Evolutionary conservation across 2,797 vertebrate species (phyloP).

Genomic region (Setipinna tenuifilis): DNA sequence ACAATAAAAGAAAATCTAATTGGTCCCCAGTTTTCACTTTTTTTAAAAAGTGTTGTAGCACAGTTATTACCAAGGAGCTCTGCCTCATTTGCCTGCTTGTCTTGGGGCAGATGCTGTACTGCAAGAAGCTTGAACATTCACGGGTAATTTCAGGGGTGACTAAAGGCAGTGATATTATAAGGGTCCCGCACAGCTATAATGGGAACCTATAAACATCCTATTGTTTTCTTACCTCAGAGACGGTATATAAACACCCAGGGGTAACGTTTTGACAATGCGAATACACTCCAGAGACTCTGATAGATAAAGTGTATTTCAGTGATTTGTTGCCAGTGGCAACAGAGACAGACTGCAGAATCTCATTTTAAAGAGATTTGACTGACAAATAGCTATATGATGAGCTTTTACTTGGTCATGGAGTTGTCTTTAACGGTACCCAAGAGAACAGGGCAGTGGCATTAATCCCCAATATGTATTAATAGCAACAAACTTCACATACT

Average conservation of each 20-base stretch:
- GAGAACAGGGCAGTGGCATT: not conserved
- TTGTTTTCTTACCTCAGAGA: not conserved
- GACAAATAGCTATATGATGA: not conserved
- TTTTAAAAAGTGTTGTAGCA: slow-evolving; percentile 21
- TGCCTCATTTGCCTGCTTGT: not conserved
- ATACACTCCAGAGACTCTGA: not conserved
- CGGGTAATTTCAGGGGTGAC: not conserved
- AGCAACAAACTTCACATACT: not conserved
- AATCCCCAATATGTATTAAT: not conserved
- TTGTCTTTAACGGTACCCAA: not conserved
- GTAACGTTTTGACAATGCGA: not conserved
- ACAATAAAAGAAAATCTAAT: slow-evolving; percentile 5
- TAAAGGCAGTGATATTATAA: not conserved
- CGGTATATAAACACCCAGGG: not conserved
- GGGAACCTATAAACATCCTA: not conserved
- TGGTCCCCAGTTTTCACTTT: slow-evolving; percentile 43
- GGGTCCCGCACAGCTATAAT: not conserved
- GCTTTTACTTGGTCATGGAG: not conserved
- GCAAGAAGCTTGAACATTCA: not conserved
- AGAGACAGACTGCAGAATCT: not conserved
- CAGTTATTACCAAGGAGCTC: slow-evolving; percentile 34
- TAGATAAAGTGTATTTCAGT: not conserved
- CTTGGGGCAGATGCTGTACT: not conserved
- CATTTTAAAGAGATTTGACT: not conserved
- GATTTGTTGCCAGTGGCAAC: not conserved